Evolutionary conservation across 2,888 invertebrate genomes (phyloP), one percentile per base, ranked within the genome.

Genomic region (Mellilla xanthometata): DNA sequence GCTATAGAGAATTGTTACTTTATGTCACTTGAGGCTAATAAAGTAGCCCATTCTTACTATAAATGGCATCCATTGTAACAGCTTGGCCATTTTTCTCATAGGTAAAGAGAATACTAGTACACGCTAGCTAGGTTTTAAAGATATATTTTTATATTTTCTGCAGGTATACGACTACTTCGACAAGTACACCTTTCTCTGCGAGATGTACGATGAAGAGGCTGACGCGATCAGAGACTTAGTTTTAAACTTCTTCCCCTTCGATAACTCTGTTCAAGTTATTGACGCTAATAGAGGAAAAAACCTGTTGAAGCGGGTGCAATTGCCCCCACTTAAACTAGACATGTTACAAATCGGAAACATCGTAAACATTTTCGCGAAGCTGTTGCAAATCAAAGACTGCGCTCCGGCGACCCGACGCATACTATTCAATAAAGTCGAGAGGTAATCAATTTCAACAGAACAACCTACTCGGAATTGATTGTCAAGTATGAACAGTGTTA

Each of bases 131-230:
- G n/a, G n/a, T n/a, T n/a, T n/a, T n/a, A n/a, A n/a, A n/a, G n/a
- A n/a, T n/a, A n/a, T n/a, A n/a, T n/a, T n/a, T n/a, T n/a, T n/a
- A n/a, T n/a, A 19, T 19, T 8, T 27, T 3, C 66, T 67, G 22
- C 62, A 85, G 85, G 79, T 84, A 8, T 84, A 73, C 63, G 91
- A 91, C 56, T 91, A 90, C 65, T 90, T 81, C 49, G 91, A 91
- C 53, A 91, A 90, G 62, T 80, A 90, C 45, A 82, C 87, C 22
- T 95, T 95, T 76, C 68, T 93, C 30, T 95, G 95, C 13, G 96
- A 97, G 81, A 97, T 97, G 96, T 96, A 93, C 72, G 96, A 97
- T 67, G 92, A 93, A 60, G 93, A 94, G 49, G 92, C 95, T 0
- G 93, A 93, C 12, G 85, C 93, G 38, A 83, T 93, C 2, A 91